phyloP scores from a whole-genome alignment of 1,140 invertebrate species.

The Dinoponera quadriceps region DNA sequence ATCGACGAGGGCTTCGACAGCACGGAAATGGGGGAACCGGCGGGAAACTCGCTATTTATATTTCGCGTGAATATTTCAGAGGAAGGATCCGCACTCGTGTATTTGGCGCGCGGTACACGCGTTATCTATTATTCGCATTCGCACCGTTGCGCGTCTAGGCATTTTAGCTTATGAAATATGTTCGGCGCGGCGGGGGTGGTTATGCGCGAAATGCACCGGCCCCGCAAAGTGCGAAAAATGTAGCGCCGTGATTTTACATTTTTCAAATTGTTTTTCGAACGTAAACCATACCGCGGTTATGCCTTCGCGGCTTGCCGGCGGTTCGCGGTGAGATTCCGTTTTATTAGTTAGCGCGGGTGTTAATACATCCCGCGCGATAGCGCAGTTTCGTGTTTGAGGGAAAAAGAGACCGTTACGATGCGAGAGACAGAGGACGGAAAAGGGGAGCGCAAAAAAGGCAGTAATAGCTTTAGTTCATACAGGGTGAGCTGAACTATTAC shows the following conservation, averaged over 20 bases:
- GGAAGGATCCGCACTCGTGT: background rate
- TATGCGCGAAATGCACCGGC: background rate
- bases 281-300: conserved; percentile 10
- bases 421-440: background rate
- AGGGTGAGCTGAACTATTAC: too few relatives aligned
- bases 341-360: conserved; percentile 5
- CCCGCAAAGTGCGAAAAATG: background rate
- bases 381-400: background rate
- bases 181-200: background rate
- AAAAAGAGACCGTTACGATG: background rate
- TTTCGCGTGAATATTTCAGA: too few relatives aligned
- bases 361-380: background rate
- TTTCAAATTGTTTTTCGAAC: conserved; percentile 1
- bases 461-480: background rate
- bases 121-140: background rate
- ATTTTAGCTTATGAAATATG: background rate
- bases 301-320: background rate
- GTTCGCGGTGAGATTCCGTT: background rate
- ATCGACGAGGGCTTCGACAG: too few relatives aligned
- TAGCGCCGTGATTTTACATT: background rate
- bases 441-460: background rate
- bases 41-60: too few relatives aligned
- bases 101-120: background rate
- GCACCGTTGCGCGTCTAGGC: background rate
- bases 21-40: too few relatives aligned